A percentile compares a stretch with the other conserved stretches of the same genome.
Conservation (phyloP, 1,140 invertebrate species). For the Sycophila sp. region DNA sequence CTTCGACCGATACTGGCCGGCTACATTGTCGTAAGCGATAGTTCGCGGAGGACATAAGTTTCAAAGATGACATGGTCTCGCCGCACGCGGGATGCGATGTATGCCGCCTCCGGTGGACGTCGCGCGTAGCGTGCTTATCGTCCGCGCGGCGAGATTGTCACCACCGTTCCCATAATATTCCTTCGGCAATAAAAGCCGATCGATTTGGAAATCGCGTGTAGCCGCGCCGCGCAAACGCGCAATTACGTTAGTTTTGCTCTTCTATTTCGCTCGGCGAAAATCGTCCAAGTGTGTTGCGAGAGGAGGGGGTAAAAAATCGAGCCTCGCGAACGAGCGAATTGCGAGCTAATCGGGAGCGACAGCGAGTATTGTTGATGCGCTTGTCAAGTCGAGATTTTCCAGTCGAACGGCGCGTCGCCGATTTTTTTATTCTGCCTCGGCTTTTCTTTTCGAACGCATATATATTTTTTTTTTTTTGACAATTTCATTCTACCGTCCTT, state of each 20-base stretch:
- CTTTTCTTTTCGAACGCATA: no score
- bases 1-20: background rate
- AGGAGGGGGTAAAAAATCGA: no score
- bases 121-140: conserved; percentile 22
- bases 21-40: conserved; percentile 24
- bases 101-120: conserved; percentile 15
- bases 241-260: background rate
- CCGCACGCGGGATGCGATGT: conserved; percentile 1
- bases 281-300: background rate
- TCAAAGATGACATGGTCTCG: conserved; percentile 1
- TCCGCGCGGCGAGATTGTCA: conserved; percentile 22
- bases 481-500: no score
- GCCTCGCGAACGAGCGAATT: no score
- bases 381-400: no score
- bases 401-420: no score
- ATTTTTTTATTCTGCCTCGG: no score
- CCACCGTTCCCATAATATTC: conserved; percentile 24
- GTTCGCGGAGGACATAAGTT: background rate
- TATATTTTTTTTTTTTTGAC: no score
- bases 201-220: conserved; percentile 15
- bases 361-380: no score
- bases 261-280: background rate
- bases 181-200: conserved; percentile 28
- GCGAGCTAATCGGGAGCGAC: no score
- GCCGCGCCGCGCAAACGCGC: background rate